A percentile compares a stretch with the other conserved stretches of the same genome.
phyloP scores from a whole-genome alignment of 2,797 vertebrate genomes.

The Acestrorhynchus altus region DNA sequence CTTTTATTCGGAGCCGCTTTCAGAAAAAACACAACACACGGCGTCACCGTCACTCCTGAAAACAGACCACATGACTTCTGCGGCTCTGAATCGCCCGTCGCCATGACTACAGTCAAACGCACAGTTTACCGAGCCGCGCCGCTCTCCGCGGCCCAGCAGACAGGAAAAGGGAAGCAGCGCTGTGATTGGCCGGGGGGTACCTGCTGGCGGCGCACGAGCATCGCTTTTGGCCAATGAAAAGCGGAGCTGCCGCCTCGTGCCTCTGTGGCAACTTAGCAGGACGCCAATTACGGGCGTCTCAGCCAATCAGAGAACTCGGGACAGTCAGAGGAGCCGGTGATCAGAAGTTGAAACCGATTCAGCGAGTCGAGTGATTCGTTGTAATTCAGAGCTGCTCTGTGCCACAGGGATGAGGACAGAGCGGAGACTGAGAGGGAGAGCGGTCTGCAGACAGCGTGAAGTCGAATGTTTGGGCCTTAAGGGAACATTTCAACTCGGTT shows the following conservation, averaged over 20 bases:
- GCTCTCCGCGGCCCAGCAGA: neutral
- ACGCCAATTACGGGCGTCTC: slow-evolving; percentile 15
- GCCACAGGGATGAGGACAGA: too few species aligned
- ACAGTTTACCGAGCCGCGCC: neutral
- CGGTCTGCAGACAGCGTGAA: too few species aligned
- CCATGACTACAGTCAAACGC: neutral
- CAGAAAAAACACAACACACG: neutral
- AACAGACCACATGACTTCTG: too few species aligned
- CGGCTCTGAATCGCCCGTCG: too few species aligned
- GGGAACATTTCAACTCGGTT: too few species aligned
- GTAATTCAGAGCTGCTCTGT: too few species aligned
- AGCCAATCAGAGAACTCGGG: slow-evolving; percentile 58
- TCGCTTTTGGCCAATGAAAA: slow-evolving; percentile 51
- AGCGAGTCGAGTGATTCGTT: too few species aligned
- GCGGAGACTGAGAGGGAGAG: too few species aligned
- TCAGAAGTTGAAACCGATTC: neutral
- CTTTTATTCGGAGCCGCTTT: slow-evolving; percentile 28
- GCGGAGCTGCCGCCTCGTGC: slow-evolving; percentile 34
- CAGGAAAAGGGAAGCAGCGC: slow-evolving; percentile 37
- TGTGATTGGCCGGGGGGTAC: slow-evolving; percentile 57
- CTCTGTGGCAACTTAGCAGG: slow-evolving; percentile 37
- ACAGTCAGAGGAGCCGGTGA: neutral
- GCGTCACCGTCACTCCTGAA: neutral
- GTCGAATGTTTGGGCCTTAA: too few species aligned
- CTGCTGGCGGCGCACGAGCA: slow-evolving; percentile 45